Base-by-base conservation (phyloP, 2,113 vertebrate species). In the Clarias macrocephalus region DNA sequence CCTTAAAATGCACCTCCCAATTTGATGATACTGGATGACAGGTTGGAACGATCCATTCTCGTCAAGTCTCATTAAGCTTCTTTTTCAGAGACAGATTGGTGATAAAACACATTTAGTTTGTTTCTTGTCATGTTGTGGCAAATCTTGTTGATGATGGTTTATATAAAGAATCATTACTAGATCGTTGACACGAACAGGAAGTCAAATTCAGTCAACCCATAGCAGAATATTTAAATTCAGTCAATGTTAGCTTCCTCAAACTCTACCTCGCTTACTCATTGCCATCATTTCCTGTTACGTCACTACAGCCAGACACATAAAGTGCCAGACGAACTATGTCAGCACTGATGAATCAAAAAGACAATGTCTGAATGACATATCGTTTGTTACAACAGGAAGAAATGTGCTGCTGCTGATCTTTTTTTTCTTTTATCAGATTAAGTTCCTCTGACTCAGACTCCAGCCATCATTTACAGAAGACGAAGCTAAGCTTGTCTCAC, bases 341-440 rank as follows among this genome's bases (percentile, higher is more conserved):
- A 60, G 37, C 57, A 54, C 65, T 76, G 10, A 85, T 57, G 28
- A 84, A 19, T 62, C 65, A 65, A 18, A 85, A 88, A 21, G 10
- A 56, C 25, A 56, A 13, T 21, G 48, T 65, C 59, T 65, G 28
- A 33, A 28, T 79, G 15, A 42, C 25, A 23, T n/a, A 30, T 83
- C 25, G 5, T 77, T 79, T 77, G 60, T 83, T 68, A 85, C 37
- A 79, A 0, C 16, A 1, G 84, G 80, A 7, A 89, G 82, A 80
- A 54, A 77, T 66, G 33, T 82, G 19, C 57, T 66, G 8, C 59
- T 18, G 33, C 48, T 72, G 63, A 59, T 10, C 30, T 60, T 59
- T 33, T 70, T 77, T 76, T 9, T 15, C 2, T 89, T 90, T 82
- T 52, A 87, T 89, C 73, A 84, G 84, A 85, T 88, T 19, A 37